A percentile compares a stretch with the other conserved stretches of the same genome.
These are phyloP conservation scores for Gymnothorax javanicus DNA, from an alignment of 2,797 vertebrate species.

Conservation along the genomic window DNA sequence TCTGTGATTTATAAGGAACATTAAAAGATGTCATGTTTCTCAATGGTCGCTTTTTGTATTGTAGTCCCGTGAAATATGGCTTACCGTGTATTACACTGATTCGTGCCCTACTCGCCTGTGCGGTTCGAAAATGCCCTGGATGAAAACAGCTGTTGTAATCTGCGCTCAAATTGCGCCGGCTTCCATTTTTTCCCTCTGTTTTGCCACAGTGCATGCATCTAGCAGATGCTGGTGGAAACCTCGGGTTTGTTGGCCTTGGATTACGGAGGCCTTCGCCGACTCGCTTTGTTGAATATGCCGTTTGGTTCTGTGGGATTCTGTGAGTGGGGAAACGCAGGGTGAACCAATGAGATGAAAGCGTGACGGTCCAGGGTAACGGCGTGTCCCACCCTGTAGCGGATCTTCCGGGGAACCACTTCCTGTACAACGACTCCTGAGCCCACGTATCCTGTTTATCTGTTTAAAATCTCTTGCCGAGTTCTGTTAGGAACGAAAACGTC, in stretches of 20 bases:
- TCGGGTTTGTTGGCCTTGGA: neutral
- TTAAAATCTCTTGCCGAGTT: neutral
- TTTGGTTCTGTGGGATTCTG: neutral
- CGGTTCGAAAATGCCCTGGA: neutral
- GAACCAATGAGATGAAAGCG: neutral
- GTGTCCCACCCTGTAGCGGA: neutral
- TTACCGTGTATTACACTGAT: slow-evolving; percentile 33
- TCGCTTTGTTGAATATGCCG: neutral
- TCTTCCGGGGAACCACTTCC: neutral
- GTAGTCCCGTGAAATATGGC: slow-evolving; percentile 64
- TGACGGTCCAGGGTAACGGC: neutral
- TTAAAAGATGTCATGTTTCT: slow-evolving; percentile 71
- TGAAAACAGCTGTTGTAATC: slow-evolving; percentile 22
- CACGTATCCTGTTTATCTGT: neutral
- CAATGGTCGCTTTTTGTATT: slow-evolving; percentile 58
- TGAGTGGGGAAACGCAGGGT: neutral
- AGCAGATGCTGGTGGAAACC: neutral
- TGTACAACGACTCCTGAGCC: neutral
- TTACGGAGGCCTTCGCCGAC: neutral
- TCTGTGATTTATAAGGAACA: slow-evolving; percentile 71
- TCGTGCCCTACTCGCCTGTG: neutral
- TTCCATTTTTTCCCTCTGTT: neutral
- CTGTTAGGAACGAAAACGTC: neutral
- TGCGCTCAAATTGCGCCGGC: slow-evolving; percentile 2
- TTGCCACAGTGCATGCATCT: neutral